Percentiles rank a stretch among this genome's conserved stretches.
Conservation (phyloP, 2,888 invertebrate genomes). For the Brachyptera putata region DNA sequence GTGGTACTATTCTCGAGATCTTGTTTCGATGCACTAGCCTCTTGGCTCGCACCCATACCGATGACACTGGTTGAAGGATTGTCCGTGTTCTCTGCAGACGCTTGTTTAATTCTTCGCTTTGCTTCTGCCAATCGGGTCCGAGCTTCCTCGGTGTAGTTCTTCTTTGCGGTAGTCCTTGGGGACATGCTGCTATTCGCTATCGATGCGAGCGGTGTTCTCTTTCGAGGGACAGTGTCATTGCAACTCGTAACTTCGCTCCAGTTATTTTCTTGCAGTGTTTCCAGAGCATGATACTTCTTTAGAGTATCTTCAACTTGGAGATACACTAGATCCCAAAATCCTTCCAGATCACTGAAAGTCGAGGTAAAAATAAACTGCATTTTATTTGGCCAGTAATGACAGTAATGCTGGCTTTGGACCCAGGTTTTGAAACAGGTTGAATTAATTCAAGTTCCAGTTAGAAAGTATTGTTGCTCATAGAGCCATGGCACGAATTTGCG, state of each 20-base stretch:
- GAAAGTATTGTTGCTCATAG: no score
- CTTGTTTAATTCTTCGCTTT: not conserved
- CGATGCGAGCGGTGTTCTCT: not conserved
- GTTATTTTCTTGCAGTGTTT: not conserved
- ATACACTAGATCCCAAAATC: constrained; percentile 13
- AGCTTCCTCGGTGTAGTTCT: not conserved
- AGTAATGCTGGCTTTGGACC: no score
- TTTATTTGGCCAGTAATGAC: no score
- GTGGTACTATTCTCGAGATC: no score
- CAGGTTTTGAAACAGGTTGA: no score
- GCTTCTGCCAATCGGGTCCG: constrained; percentile 3
- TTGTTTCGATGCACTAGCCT: no score
- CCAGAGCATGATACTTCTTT: constrained; percentile 1
- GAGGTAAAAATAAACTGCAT: no score
- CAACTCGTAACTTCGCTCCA: constrained; percentile 5
- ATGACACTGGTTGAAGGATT: no score
- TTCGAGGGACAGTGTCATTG: not conserved
- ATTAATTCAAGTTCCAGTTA: no score
- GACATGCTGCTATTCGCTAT: not conserved
- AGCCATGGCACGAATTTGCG: no score
- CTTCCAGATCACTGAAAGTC: constrained; percentile 8
- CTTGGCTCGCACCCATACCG: no score
- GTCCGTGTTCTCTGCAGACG: no score
- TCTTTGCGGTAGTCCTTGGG: not conserved
- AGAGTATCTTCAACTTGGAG: constrained; percentile 4